Evolutionary conservation across 2,797 vertebrate species (phyloP).

Genomic region (Ctenosaura bakeri): DNA sequence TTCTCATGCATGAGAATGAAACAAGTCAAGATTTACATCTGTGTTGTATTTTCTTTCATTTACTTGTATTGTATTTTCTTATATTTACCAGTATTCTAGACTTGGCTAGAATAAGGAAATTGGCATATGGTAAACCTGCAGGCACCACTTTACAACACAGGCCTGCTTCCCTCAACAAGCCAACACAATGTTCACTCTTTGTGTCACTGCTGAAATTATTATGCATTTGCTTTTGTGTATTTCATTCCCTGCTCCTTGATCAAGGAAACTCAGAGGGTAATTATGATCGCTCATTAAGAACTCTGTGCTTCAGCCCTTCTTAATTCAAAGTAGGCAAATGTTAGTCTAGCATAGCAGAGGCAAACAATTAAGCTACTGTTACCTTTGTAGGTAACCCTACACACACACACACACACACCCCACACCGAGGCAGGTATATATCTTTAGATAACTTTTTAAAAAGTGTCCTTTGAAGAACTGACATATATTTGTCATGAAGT

Average conservation of each 20-base stretch:
- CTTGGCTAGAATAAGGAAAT: neutral
- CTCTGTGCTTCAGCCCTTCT: slow-evolving; percentile 25
- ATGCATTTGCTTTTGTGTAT: slow-evolving; percentile 13
- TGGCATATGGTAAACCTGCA: neutral
- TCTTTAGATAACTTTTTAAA: neutral
- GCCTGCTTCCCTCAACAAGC: neutral
- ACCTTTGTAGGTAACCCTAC: neutral
- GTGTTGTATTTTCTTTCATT: too few species aligned
- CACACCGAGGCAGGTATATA: too few species aligned
- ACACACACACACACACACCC: neutral
- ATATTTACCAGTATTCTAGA: neutral
- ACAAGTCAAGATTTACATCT: too few species aligned
- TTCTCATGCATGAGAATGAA: too few species aligned
- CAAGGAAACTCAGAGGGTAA: slow-evolving; percentile 33
- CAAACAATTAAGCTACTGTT: neutral
- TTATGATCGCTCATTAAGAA: slow-evolving; percentile 44
- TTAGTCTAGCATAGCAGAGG: neutral
- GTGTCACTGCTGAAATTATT: slow-evolving; percentile 34
- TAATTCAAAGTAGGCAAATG: slow-evolving; percentile 26
- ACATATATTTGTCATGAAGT: neutral
- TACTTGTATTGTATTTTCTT: too few species aligned
- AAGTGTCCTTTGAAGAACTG: neutral
- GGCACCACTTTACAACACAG: neutral
- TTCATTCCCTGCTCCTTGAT: slow-evolving; percentile 31
- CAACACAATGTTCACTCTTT: neutral